phyloP scores from a whole-genome alignment of 2,888 invertebrate species.

The Eupithecia dodoneata region DNA sequence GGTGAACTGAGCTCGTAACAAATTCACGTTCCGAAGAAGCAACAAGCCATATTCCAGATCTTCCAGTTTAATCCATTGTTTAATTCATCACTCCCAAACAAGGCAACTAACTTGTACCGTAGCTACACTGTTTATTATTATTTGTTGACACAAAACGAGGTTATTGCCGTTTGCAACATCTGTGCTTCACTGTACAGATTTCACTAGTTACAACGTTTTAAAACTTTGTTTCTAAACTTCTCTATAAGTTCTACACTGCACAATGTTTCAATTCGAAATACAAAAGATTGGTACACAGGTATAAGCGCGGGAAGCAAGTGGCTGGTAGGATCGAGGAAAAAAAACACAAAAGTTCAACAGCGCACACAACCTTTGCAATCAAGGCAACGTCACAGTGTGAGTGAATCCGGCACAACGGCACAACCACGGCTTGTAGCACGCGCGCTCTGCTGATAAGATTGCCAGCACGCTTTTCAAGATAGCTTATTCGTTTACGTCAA shows the following conservation, averaged over 20 bases:
- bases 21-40: constrained; percentile 66
- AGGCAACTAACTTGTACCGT: constrained; percentile 61
- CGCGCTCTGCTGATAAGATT: constrained; percentile 57
- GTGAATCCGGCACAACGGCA: constrained; percentile 63
- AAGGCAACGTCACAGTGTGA: constrained; percentile 73
- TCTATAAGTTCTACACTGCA: neutral
- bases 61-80: constrained; percentile 76
- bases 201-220: constrained; percentile 58
- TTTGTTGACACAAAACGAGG: constrained; percentile 80
- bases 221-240: neutral
- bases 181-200: constrained; percentile 69
- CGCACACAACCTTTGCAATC: constrained; percentile 64
- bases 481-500: constrained; percentile 2
- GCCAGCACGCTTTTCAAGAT: constrained; percentile 46
- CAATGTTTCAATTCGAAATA: constrained; percentile 39
- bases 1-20: constrained; percentile 75
- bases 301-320: constrained; percentile 62
- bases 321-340: constrained; percentile 68
- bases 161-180: constrained; percentile 74
- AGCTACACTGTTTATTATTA: constrained; percentile 78
- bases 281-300: constrained; percentile 61
- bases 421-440: constrained; percentile 40
- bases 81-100: constrained; percentile 74
- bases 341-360: constrained; percentile 69
- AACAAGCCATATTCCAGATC: constrained; percentile 70